These are phyloP conservation scores for Synergus itoensis DNA, from an alignment of 2,888 invertebrate genomes.

Conservation along the genomic window DNA sequence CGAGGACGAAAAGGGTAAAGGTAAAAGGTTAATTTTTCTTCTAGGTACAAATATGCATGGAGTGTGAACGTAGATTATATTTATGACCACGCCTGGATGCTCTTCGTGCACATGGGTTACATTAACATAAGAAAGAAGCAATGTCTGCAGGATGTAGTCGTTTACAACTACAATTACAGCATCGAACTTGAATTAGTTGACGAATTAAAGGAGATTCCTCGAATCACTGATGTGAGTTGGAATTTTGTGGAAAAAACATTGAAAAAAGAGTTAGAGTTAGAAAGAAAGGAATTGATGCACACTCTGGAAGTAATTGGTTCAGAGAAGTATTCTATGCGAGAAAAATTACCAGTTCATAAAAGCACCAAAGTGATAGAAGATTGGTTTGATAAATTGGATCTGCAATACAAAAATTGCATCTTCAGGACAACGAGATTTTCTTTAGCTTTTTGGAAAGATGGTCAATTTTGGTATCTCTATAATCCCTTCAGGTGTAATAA, in stretches of 20 bases:
- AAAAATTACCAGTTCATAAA: slow-evolving; percentile 57
- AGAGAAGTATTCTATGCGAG: slow-evolving; percentile 51
- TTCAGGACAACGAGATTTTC: slow-evolving; percentile 66
- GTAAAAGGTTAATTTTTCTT: no score
- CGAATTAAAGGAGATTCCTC: slow-evolving; percentile 59
- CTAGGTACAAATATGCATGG: slow-evolving; percentile 70
- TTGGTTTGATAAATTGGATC: slow-evolving; percentile 65
- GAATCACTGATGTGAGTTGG: slow-evolving; percentile 47
- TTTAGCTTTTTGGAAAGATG: slow-evolving; percentile 72
- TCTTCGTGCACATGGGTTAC: slow-evolving; percentile 69
- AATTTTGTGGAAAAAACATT: slow-evolving; percentile 61
- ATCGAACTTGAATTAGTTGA: slow-evolving; percentile 68
- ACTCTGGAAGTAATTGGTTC: slow-evolving; percentile 58
- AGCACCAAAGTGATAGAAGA: slow-evolving; percentile 59
- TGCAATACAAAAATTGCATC: slow-evolving; percentile 65
- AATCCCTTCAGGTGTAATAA: slow-evolving; percentile 72
- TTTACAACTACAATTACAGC: slow-evolving; percentile 73
- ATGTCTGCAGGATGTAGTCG: slow-evolving; percentile 68
- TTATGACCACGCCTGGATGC: slow-evolving; percentile 71
- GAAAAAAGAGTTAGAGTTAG: slow-evolving; percentile 43
- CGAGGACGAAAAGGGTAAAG: background rate
- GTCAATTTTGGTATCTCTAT: slow-evolving; percentile 71
- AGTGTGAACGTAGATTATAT: slow-evolving; percentile 72
- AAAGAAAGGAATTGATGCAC: slow-evolving; percentile 64
- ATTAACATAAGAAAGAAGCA: slow-evolving; percentile 65